Base-by-base conservation (phyloP, 2,888 invertebrate genomes). In the Vannuccia rotundouncinata region DNA sequence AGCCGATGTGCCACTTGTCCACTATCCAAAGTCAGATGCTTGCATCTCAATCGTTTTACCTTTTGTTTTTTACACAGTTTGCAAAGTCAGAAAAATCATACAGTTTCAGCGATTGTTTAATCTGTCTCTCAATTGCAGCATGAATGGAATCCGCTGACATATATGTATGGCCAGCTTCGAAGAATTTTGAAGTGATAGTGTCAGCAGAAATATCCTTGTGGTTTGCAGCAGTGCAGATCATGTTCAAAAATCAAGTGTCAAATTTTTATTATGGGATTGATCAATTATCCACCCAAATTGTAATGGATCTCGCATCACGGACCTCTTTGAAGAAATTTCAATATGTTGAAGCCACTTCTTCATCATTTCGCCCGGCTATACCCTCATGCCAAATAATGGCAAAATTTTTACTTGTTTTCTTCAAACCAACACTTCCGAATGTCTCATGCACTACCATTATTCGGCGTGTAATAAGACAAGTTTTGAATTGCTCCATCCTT, bases 241-340 rank as follows among this genome's bases (percentile, higher is more conserved):
- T 66, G 66, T 17, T 66, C 13, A 66, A 66, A 5, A n/a, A n/a
- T n/a, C n/a, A n/a, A 66, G 66, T 66, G 66, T 66, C 10, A 17
- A n/a, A 80, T 81, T 45, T 79, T 79, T 79, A 81, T 74, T 82
- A 81, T 60, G 82, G 82, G 13, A 79, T 81, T 0, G 82, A 13
- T 73, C 82, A 82, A 31, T 82, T 81, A 80, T 82, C 82, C 30
- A 81, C 29, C 78, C 79, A 82, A 31, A 30, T 78, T 1, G 81
- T 73, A 2, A 82, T 45, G 59, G 81, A 81, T 22, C 45, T 66
- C 22, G n/a, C 1, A 27, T 80, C 81, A 27, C 82, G 27, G 17
- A 45, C 80, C 22, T 30, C 27, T 45, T 74, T 22, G 5, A 82
- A 29, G 1, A 74, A 76, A 13, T 1, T 77, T 13, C 75, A 29